Base-by-base conservation (phyloP, 2,113 vertebrate genomes). In the Seriola quinqueradiata region DNA sequence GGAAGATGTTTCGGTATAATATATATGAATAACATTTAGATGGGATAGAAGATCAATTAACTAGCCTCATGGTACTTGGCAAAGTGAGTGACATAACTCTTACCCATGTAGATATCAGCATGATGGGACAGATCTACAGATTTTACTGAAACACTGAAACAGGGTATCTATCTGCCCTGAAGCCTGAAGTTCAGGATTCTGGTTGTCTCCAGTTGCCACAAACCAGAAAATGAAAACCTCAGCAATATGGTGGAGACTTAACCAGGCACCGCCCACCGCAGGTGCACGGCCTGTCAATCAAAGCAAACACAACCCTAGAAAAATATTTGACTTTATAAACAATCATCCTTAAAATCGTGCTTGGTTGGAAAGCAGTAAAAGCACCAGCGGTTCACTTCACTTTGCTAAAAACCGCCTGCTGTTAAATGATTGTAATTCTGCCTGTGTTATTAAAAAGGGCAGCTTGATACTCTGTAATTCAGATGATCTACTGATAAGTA, bases 401-500 rank as follows among this genome's bases (percentile, higher is more conserved):
- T 52, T 21, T 28, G 28, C 17, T 52, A 44, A n/a, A 32, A 79
- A 46, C 48, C 4, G 12, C 36, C 50, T 21, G 4, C 46, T 64
- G n/a, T 38, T 42, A 46, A 54, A 70, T 50, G 5, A 21, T 21
- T 38, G 13, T 40, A 44, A 78, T 55, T 60, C 32, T 28, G 46
- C 13, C 52, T 42, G 16, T 54, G 21, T 79, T 59, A 76, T 71
- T 58, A 79, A 75, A 64, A 21, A 42, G 54, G 50, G n/a, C 23
- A 71, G 28, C 11, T 13, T 32, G 8, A 13, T 44, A 19, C 28
- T 66, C 42, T 25, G 21, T 70, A 61, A 81, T 76, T 76, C 7
- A 55, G 17, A 72, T n/a, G 10, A 65, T 63, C 44, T 59, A 60
- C 25, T 21, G 67, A 55, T 74, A 32, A 68, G 50, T 54, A 58